Base-by-base conservation (phyloP, 2,113 vertebrate species). In the Platycercus adscitus region DNA sequence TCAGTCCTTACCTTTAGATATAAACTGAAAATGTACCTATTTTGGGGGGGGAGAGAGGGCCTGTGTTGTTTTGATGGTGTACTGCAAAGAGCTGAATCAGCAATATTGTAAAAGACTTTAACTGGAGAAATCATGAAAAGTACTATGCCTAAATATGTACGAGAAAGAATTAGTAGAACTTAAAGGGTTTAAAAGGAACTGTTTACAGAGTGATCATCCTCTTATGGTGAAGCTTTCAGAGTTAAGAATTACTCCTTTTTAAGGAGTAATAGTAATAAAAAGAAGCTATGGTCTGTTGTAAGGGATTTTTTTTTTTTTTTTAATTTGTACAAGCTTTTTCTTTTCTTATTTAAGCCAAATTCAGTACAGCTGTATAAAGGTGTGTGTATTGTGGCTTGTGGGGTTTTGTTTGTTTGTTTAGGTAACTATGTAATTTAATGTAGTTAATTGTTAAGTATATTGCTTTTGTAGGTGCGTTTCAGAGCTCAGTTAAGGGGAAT, bases 31-130 rank as follows among this genome's bases (percentile, higher is more conserved):
- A 86, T 64, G 9, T 28, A 35, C 19, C 4, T 58, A 1, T 83
- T 28, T 28, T 8, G 2, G 1, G 2, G 6, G 10, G 8, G 6
- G 10, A 1, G 1, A 11, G n/a, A 46, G 33, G 7, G n/a, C 13
- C n/a, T 52, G 10, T 44, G 5, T 76, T 28, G 66, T 9, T 93
- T 69, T 60, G 24, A 29, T 37, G 6, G 44, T 64, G 21, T 88
- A 86, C 18, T 91, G 44, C 18, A 26, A 33, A 72, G 14, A 76
- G 17, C 14, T 68, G 47, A 64, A n/a, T 17, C 5, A 64, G 3
- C 17, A 43, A 4, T 87, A 28, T 26, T 47, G 19, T 64, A 33
- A 69, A 26, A 78, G 4, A 35, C 21, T 65, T 85, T 24, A 73
- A 3, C 24, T 63, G 43, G 33, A 60, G 35, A 63, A 66, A 23